These are phyloP conservation scores for Poeciliopsis gracilis DNA, from an alignment of 2,797 vertebrate species.

Conservation along the genomic window DNA sequence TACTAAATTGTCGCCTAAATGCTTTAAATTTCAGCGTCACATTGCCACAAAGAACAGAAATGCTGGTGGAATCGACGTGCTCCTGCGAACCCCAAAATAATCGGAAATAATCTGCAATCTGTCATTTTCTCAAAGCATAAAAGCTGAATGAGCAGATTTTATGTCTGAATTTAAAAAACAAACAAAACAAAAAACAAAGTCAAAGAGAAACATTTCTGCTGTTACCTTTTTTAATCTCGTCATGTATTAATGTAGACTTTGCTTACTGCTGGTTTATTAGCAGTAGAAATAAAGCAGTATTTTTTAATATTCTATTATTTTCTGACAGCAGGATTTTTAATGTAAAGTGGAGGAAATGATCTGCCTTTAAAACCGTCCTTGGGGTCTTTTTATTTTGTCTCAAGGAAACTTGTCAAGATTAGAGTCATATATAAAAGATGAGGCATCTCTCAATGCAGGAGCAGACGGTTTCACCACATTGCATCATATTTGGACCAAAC, in stretches of 20 bases:
- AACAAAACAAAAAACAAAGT: not conserved
- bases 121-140: too few species aligned
- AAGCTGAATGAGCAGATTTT: not conserved
- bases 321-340: not conserved
- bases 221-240: not conserved
- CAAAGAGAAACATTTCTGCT: not conserved
- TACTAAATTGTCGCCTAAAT: not conserved
- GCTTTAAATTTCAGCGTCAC: not conserved
- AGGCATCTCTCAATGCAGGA: not conserved
- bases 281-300: not conserved
- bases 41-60: not conserved
- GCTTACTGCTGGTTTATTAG: not conserved
- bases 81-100: not conserved
- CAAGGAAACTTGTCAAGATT: not conserved
- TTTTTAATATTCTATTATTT: not conserved
- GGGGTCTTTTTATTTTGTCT: not conserved
- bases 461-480: not conserved
- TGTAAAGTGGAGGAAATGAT: not conserved
- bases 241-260: not conserved
- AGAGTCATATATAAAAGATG: not conserved
- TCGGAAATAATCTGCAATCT: not conserved
- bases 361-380: not conserved
- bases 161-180: not conserved
- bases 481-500: not conserved
- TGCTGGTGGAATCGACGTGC: not conserved